Conservation (phyloP, 2,797 vertebrate species). For the Falco naumanni region DNA sequence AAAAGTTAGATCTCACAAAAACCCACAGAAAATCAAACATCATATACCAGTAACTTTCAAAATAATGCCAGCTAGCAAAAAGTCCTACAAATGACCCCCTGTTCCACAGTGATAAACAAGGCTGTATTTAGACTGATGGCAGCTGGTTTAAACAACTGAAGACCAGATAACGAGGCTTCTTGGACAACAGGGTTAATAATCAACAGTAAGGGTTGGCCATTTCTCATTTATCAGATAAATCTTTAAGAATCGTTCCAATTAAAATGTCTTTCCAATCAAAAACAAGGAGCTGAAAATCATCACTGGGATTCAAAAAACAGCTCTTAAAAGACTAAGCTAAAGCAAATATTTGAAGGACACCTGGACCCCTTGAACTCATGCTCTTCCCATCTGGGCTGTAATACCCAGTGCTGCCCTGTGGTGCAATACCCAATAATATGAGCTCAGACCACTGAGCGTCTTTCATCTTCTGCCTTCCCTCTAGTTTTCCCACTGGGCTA, state of each 20-base stretch:
- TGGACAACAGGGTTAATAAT: not conserved
- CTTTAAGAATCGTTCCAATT: not conserved
- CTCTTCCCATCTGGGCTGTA: not conserved
- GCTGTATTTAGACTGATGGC: not conserved
- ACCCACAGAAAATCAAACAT: not conserved
- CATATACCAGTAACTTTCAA: not conserved
- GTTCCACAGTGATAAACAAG: not conserved
- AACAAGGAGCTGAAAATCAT: not conserved
- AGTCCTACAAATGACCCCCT: not conserved
- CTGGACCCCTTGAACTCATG: not conserved
- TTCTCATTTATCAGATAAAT: not conserved
- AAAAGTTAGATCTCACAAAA: not conserved
- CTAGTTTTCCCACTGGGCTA: not conserved
- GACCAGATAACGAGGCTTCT: not conserved
- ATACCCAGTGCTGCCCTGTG: not conserved
- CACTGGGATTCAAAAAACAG: not conserved
- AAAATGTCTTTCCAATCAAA: not conserved
- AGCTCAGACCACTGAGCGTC: not conserved
- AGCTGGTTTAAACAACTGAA: not conserved
- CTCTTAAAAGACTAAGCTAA: not conserved
- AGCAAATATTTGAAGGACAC: not conserved
- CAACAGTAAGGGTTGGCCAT: not conserved
- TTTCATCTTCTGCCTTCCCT: not conserved
- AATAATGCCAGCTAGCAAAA: not conserved
- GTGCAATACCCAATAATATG: not conserved